Base-by-base conservation (phyloP, 2,113 vertebrate genomes). In the Glaucomys volans region DNA sequence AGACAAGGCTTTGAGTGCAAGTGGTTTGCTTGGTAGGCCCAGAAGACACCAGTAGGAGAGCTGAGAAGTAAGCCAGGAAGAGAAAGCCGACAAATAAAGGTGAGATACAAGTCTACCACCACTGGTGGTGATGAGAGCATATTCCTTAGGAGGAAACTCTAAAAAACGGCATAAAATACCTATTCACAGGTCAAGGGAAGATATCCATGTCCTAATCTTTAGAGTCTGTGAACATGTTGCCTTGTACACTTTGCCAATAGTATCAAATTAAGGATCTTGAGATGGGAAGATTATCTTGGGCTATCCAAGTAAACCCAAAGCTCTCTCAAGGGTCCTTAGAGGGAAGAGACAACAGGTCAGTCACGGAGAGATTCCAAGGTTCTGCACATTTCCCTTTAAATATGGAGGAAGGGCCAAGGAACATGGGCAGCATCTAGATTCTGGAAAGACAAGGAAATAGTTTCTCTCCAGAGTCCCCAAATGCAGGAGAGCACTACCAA, bases 251-350 rank as follows among this genome's bases (percentile, higher is more conserved):
- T 84, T 77, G 62, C 50, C 66, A 30, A 20, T 81, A 16, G 26
- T 6, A 94, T 74, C 90, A 86, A 90, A 89, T 75, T 92, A 92
- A 66, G 35, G 52, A 13, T 83, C 54, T 76, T 80, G 32, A n/a
- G 42, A 76, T 83, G 66, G n/a, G 17, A 89, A 74, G 37, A 69
- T 94, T 89, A 66, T 37, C 30, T 40, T 35, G 32, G 71, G 62
- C 44, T 44, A 83, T 54, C 42, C 64, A 87, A 2, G 22, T 75
- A 37, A 22, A 12, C 14, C 37, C 42, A 69, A 40, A 52, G 16
- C 52, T 64, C 77, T 69, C 84, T 87, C 71, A 74, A 67, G 37
- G 30, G 20, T 32, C 32, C 16, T 87, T 37, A 22, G 44, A 59
- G 37, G 42, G 91, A 28, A 62, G 9, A 96, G 22, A 71, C 44